Percentiles rank a stretch among this genome's conserved stretches.
Evolutionary conservation across 2,113 vertebrate species (phyloP).

Genomic region (Andinoacara biseriatus): DNA sequence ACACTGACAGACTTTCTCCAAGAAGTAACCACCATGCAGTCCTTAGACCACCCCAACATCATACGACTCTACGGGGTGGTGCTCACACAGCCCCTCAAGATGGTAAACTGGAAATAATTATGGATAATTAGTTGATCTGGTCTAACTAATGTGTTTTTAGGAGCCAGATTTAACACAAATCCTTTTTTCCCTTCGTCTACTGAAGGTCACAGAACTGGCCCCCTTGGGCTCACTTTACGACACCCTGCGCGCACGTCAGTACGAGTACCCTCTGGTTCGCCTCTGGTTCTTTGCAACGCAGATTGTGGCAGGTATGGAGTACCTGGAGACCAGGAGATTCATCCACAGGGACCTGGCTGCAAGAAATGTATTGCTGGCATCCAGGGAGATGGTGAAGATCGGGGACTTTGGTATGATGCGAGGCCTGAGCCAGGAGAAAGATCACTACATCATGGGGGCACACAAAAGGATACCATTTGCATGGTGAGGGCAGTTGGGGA

Average conservation of each 20-base stretch:
- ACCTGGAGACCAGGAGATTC: slow-evolving; percentile 83
- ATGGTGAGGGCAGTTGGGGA: slow-evolving; percentile 79
- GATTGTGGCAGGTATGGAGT: slow-evolving; percentile 87
- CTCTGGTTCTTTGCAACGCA: slow-evolving; percentile 87
- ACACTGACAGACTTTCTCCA: slow-evolving; percentile 87
- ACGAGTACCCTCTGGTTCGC: slow-evolving; percentile 78
- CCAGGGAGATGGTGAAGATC: slow-evolving; percentile 84
- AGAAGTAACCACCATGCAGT: slow-evolving; percentile 89
- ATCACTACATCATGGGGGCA: slow-evolving; percentile 88
- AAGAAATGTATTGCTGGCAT: slow-evolving; percentile 85
- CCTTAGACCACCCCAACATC: slow-evolving; percentile 87
- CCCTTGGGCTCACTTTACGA: slow-evolving; percentile 84
- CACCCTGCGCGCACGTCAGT: slow-evolving; percentile 78
- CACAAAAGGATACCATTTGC: slow-evolving; percentile 89
- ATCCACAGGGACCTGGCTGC: slow-evolving; percentile 90
- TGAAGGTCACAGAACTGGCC: slow-evolving; percentile 90
- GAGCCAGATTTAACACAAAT: background rate
- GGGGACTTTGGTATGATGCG: slow-evolving; percentile 90
- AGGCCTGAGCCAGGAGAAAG: slow-evolving; percentile 75
- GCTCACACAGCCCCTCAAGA: slow-evolving; percentile 88
- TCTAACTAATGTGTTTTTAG: background rate
- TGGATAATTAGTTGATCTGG: rapidly evolving
- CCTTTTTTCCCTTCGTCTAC: slow-evolving; percentile 28
- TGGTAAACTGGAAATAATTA: slow-evolving; percentile 74
- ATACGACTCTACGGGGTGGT: slow-evolving; percentile 88